Percentiles rank a stretch among this genome's conserved stretches.
Evolutionary conservation across 2,113 vertebrate species (phyloP).

Genomic region (Lutjanus erythropterus): DNA sequence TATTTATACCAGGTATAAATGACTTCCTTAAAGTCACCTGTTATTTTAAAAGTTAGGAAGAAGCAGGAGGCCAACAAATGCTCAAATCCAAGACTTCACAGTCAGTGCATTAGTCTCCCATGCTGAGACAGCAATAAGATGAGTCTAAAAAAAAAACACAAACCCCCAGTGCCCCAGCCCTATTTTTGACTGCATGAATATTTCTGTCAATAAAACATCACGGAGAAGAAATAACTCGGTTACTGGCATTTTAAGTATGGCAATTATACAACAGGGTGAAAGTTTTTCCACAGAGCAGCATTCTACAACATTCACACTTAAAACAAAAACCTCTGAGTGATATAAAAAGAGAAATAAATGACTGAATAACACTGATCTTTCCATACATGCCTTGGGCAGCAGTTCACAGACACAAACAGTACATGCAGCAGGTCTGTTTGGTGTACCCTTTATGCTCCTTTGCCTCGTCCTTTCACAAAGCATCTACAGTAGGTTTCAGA

Average conservation of each 20-base stretch:
- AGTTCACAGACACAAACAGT: constrained; percentile 85
- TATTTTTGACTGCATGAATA: constrained; percentile 8
- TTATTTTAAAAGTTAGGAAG: neutral
- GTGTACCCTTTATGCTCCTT: neutral
- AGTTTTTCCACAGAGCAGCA: constrained; percentile 57
- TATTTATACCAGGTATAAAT: neutral
- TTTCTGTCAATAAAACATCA: constrained; percentile 47
- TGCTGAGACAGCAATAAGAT: constrained; percentile 17
- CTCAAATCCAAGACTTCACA: constrained; percentile 22
- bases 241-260: constrained; percentile 51
- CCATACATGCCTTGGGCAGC: constrained; percentile 57
- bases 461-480: constrained; percentile 4
- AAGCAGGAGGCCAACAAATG: constrained; percentile 16
- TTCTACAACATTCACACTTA: constrained; percentile 74
- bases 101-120: constrained; percentile 27
- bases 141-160: neutral
- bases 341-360: constrained; percentile 5
- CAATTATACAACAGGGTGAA: constrained; percentile 6
- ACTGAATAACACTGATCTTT: constrained; percentile 80
- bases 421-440: constrained; percentile 16
- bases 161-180: neutral
- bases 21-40: neutral
- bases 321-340: constrained; percentile 7
- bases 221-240: constrained; percentile 28
- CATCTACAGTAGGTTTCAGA: constrained; percentile 10